phyloP scores from a whole-genome alignment of 2,113 vertebrate species.

The Romanogobio albipinnatus region DNA sequence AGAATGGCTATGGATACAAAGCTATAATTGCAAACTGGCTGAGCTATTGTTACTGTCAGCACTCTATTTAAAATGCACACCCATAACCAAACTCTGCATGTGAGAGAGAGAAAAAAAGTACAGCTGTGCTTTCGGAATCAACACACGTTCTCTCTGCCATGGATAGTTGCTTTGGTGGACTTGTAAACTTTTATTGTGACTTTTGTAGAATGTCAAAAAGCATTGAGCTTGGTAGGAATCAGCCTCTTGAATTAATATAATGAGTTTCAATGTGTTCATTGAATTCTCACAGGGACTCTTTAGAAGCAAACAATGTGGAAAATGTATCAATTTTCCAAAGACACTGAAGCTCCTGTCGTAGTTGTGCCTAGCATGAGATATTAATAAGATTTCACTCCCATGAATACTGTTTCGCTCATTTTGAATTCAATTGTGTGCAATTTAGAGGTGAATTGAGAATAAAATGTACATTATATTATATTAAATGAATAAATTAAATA shows the following conservation, averaged over 20 bases:
- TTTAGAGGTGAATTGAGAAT: neutral
- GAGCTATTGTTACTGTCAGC: constrained; percentile 34
- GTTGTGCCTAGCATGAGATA: neutral
- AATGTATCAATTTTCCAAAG: neutral
- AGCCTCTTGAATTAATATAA: neutral
- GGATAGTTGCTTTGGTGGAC: constrained; percentile 15
- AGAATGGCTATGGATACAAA: constrained; percentile 18
- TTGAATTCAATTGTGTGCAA: neutral
- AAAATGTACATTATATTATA: too few relatives aligned
- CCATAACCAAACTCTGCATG: constrained; percentile 17
- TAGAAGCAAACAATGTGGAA: constrained; percentile 28
- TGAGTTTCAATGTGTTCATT: constrained; percentile 32
- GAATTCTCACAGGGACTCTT: constrained; percentile 22
- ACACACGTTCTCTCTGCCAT: neutral
- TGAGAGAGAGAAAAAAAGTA: neutral
- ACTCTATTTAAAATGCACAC: constrained; percentile 32
- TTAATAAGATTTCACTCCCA: constrained; percentile 40
- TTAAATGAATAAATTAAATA: too few relatives aligned
- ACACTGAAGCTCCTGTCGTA: neutral
- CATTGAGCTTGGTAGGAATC: neutral
- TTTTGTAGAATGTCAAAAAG: constrained; percentile 11
- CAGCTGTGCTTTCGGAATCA: neutral
- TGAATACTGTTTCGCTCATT: neutral
- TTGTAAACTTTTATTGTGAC: constrained; percentile 22
- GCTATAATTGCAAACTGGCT: constrained; percentile 34